Evolutionary conservation across 2,797 vertebrate species (phyloP).

Genomic region (Phoxinus dragarum): DNA sequence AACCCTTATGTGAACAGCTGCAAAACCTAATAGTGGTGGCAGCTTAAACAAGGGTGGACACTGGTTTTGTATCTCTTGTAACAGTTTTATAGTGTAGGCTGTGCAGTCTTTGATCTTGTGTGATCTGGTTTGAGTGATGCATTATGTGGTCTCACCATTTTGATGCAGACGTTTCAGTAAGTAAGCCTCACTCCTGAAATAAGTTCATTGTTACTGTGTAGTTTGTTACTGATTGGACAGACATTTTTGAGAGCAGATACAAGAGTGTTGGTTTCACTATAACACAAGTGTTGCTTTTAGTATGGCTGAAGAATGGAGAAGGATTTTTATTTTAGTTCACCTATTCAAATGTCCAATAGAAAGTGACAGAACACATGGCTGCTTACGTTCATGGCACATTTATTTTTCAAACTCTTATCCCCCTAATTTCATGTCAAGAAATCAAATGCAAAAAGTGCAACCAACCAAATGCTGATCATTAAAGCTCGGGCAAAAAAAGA

Average conservation of each 20-base stretch:
- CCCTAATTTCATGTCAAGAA: not conserved
- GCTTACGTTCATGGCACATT: no score
- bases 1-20: not conserved
- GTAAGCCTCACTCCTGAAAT: not conserved
- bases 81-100: conserved; percentile 12
- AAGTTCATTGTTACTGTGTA: not conserved
- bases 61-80: conserved; percentile 31
- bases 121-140: not conserved
- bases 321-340: not conserved
- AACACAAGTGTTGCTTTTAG: not conserved
- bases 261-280: not conserved
- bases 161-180: conserved; percentile 11
- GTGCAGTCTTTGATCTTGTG: not conserved
- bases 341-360: not conserved
- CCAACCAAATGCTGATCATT: conserved; percentile 39
- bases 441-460: not conserved
- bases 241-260: not conserved
- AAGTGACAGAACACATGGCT: not conserved
- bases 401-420: not conserved
- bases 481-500: conserved; percentile 29
- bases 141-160: not conserved
- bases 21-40: not conserved
- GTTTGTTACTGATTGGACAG: conserved; percentile 6
- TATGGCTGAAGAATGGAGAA: not conserved
- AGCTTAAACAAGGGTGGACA: not conserved